Percentiles rank a stretch among this genome's conserved stretches.
phyloP scores from a whole-genome alignment of 2,888 invertebrate genomes.

The Ennomos erosarius region DNA sequence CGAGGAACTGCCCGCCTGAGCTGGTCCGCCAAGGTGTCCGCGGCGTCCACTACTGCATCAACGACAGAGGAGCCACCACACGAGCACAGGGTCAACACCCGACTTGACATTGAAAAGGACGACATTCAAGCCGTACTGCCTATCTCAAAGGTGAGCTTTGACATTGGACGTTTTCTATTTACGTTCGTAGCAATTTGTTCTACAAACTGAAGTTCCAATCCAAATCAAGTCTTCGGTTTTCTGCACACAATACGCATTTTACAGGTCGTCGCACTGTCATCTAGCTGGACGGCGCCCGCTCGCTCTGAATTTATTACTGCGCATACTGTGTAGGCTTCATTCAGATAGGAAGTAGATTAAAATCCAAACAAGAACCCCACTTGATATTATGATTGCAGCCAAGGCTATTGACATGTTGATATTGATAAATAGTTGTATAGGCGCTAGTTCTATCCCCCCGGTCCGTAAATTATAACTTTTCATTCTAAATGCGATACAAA shows the following conservation, averaged over 20 bases:
- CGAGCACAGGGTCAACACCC: constrained; percentile 89
- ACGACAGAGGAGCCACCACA: constrained; percentile 77
- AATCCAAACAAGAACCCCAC: constrained; percentile 15
- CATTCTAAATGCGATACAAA: constrained; percentile 37
- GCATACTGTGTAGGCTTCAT: constrained; percentile 19
- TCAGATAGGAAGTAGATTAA: constrained; percentile 22
- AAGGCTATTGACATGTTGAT: constrained; percentile 16
- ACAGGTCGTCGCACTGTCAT: constrained; percentile 26
- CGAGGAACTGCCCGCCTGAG: constrained; percentile 94
- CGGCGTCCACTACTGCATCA: constrained; percentile 59
- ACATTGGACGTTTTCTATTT: background rate
- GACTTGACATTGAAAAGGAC: constrained; percentile 96
- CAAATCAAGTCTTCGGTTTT: constrained; percentile 8
- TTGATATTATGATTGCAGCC: constrained; percentile 22
- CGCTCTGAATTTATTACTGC: constrained; percentile 29
- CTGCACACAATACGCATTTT: constrained; percentile 16
- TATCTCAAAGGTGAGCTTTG: constrained; percentile 92
- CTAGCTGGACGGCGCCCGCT: constrained; percentile 19
- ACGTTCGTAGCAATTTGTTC: constrained; percentile 4
- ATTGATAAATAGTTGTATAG: constrained; percentile 19
- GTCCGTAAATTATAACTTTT: constrained; percentile 18
- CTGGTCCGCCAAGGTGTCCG: constrained; percentile 89
- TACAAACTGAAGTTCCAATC: constrained; percentile 9
- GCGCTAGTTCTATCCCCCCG: constrained; percentile 14
- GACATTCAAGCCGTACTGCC: constrained; percentile 97